Conservation (phyloP, 2,113 vertebrate genomes). For the Elaphurus davidianus region DNA sequence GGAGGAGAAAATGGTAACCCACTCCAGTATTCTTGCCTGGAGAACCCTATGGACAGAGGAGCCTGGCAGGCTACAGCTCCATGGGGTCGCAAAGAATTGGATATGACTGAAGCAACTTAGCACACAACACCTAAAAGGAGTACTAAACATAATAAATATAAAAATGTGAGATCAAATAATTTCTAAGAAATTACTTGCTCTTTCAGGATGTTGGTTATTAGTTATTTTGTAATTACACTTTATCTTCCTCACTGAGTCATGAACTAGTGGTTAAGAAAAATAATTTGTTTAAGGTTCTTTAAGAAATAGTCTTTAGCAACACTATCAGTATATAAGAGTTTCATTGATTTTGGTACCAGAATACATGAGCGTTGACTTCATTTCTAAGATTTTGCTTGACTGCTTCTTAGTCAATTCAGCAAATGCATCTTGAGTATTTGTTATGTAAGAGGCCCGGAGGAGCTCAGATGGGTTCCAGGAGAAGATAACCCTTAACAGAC, state of each 20-base stretch:
- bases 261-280: neutral
- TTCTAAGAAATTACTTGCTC: neutral
- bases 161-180: neutral
- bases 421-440: neutral
- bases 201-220: neutral
- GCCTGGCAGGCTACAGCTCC: neutral
- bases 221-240: neutral
- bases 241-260: neutral
- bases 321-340: neutral
- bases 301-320: neutral
- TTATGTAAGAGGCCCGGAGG: neutral
- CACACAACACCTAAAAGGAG: neutral
- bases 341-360: neutral
- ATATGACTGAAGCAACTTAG: neutral
- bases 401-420: neutral
- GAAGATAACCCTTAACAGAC: neutral
- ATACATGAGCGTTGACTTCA: neutral
- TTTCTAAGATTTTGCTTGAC: neutral
- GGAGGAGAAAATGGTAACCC: neutral
- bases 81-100: neutral
- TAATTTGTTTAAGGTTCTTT: neutral
- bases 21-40: neutral
- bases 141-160: neutral
- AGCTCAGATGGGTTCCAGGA: neutral
- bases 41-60: neutral